Percentiles rank a stretch among this genome's conserved stretches.
phyloP scores from a whole-genome alignment of 2,888 invertebrate species.

The Tanytarsus gracilentus region DNA sequence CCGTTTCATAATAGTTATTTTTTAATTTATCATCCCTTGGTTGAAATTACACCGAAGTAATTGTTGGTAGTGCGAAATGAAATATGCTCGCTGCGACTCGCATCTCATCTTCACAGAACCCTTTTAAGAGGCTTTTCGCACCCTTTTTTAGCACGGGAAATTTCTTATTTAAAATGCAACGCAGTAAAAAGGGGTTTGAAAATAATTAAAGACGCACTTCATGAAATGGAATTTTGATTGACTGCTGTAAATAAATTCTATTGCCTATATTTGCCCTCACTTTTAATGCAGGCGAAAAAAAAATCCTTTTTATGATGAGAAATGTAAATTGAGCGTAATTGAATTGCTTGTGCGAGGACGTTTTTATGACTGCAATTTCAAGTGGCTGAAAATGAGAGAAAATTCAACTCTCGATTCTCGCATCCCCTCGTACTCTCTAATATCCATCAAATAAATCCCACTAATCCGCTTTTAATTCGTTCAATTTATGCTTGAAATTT shows the following conservation, averaged over 20 bases:
- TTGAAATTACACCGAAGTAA: no score
- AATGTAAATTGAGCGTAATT: background rate
- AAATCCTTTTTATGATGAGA: background rate
- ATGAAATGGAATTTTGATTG: conserved; percentile 26
- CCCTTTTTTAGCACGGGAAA: background rate
- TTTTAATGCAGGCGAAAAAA: background rate
- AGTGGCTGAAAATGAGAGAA: background rate
- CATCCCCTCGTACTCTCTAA: no score
- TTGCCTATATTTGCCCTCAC: background rate
- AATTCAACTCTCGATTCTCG: no score
- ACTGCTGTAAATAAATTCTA: background rate
- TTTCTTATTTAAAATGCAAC: background rate
- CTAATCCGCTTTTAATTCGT: background rate
- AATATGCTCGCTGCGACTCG: no score
- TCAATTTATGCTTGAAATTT: background rate
- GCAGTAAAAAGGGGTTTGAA: background rate
- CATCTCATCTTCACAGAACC: no score
- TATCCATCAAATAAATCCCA: background rate
- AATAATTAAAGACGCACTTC: conserved; percentile 15
- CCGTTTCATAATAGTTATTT: no score
- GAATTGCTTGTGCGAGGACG: background rate
- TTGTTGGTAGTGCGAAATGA: no score
- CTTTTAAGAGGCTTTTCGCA: background rate
- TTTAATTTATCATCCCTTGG: no score
- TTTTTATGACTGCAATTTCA: background rate